Percentiles rank a stretch among this genome's conserved stretches.
These are phyloP conservation scores for Thyatira batis DNA, from an alignment of 2,888 invertebrate genomes.

Conservation along the genomic window DNA sequence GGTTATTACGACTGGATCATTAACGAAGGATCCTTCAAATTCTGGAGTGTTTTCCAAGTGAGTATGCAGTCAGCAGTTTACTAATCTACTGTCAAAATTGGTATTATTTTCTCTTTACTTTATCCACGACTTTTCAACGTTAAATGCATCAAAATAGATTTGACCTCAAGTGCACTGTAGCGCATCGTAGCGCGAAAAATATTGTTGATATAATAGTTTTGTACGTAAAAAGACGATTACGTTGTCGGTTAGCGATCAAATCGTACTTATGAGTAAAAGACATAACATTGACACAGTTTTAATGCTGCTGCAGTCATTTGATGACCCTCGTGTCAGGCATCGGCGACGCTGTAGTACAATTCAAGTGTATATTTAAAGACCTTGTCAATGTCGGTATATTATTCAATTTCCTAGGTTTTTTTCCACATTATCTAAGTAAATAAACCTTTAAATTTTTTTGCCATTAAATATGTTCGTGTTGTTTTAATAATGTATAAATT, in stretches of 20 bases:
- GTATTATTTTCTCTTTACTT: not conserved
- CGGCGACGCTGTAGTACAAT: constrained; percentile 38
- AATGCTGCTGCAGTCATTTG: constrained; percentile 29
- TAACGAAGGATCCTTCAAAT: constrained; percentile 94
- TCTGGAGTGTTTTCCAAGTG: constrained; percentile 94
- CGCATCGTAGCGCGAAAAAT: constrained; percentile 78
- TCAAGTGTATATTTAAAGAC: constrained; percentile 35
- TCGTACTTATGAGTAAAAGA: constrained; percentile 42
- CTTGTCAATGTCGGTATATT: constrained; percentile 46
- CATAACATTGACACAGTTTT: constrained; percentile 78
- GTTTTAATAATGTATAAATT: constrained; percentile 9
- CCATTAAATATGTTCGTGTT: not conserved
- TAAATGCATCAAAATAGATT: constrained; percentile 51
- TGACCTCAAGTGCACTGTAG: constrained; percentile 71
- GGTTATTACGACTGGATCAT: constrained; percentile 94
- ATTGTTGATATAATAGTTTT: constrained; percentile 57
- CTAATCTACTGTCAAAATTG: too few relatives aligned
- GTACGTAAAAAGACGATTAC: constrained; percentile 57
- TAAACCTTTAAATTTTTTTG: constrained; percentile 3
- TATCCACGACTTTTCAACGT: constrained; percentile 8
- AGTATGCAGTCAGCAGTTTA: constrained; percentile 20
- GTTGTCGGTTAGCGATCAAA: constrained; percentile 54
- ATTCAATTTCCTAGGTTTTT: constrained; percentile 47
- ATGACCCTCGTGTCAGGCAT: constrained; percentile 45
- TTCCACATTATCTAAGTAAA: constrained; percentile 20